Evolutionary conservation across 2,888 invertebrate genomes (phyloP), one percentile per base, ranked within the genome.

Genomic region (Isoperla grammatica): DNA sequence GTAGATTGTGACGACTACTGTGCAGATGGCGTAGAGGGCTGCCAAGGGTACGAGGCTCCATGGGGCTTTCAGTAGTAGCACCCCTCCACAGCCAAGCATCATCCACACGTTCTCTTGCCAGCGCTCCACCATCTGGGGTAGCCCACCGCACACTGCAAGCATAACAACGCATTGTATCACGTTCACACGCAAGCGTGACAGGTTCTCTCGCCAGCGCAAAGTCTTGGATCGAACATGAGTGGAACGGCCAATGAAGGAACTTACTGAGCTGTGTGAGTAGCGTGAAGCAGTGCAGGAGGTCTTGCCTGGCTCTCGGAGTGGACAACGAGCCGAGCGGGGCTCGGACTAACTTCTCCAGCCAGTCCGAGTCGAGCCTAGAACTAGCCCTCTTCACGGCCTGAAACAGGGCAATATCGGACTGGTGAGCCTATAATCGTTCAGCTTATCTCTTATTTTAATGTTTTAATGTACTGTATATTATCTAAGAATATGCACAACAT

Each of bases 31-130:
- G 37, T 53, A 53, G 53, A 53, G 37, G 15, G 37, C 19, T 5
- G 39, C 53, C n/a, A 53, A 20, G 9, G 53, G 53, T 15, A 53
- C 53, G 37, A 53, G 37, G n/a, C 53, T 53, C 53, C 53, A 53
- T 5, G 45, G 45, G 4, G 37, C 37, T 19, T 53, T 53, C 19
- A 58, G 48, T 13, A 58, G 22, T n/a, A 43, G 23, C 42, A 58
- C 17, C 12, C 23, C 50, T 15, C 39, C 39, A 42, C 22, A 49
- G 20, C 42, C 58, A 0, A 50, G 37, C 13, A 53, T 48, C 49
- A 53, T 17, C 12, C 37, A 35, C 13, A 43, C 22, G 15, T 42
- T 53, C n/a, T 49, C 58, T 13, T 40, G 9, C 37, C 48, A 40
- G 35, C 19, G 23, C 17, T 35, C 48, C 15, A 46, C 48, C 20